Percentiles rank a stretch among this genome's conserved stretches.
Evolutionary conservation across 2,113 vertebrate genomes (phyloP).

Genomic region (Petrocephalus zakoni): DNA sequence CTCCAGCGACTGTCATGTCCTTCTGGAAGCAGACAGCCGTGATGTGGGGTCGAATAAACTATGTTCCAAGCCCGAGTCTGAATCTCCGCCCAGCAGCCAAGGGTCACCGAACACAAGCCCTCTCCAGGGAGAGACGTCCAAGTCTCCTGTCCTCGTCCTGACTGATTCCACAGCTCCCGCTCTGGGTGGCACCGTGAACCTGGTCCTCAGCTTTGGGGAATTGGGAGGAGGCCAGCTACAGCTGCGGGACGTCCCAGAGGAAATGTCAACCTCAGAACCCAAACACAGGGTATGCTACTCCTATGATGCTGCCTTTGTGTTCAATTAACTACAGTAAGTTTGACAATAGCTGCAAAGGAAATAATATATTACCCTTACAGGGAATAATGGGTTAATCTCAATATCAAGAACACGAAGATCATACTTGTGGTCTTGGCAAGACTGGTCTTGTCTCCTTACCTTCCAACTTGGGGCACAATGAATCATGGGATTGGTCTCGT

Average conservation of each 20-base stretch:
- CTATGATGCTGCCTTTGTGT: neutral
- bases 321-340: neutral
- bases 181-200: slow-evolving; percentile 52
- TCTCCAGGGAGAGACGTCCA: slow-evolving; percentile 9
- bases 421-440: no score
- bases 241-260: rapidly evolving
- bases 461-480: no score
- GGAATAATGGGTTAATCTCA: neutral
- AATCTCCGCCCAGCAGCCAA: neutral
- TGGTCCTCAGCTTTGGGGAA: slow-evolving; percentile 60
- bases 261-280: slow-evolving; percentile 27
- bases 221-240: slow-evolving; percentile 41
- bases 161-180: slow-evolving; percentile 31
- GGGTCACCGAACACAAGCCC: neutral
- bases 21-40: neutral
- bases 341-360: neutral
- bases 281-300: slow-evolving; percentile 37
- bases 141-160: slow-evolving; percentile 44
- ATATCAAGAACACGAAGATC: no score
- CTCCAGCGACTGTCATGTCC: neutral
- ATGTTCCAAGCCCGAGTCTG: neutral
- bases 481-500: no score
- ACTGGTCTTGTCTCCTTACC: no score
- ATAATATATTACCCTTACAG: neutral
- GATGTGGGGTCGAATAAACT: neutral